A percentile compares a stretch with the other conserved stretches of the same genome.
These are phyloP conservation scores for Emmelina monodactyla DNA, from an alignment of 2,888 invertebrate species.

Conservation along the genomic window DNA sequence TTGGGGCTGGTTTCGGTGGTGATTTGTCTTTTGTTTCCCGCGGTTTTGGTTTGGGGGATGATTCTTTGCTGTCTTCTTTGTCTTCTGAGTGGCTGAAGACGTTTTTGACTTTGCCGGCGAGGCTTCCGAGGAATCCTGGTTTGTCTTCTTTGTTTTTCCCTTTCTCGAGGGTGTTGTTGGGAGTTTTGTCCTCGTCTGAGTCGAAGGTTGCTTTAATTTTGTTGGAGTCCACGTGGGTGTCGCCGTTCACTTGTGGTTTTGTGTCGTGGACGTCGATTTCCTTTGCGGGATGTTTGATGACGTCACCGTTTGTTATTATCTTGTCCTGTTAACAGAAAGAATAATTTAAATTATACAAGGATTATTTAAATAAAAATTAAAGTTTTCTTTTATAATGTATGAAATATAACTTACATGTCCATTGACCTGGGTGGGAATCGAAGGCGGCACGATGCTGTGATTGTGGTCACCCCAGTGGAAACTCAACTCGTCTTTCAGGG, in stretches of 20 bases:
- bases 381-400: no score
- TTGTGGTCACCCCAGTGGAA: slow-evolving; percentile 77
- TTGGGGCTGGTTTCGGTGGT: slow-evolving; percentile 51
- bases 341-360: no score
- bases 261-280: slow-evolving; percentile 26
- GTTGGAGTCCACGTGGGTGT: slow-evolving; percentile 55
- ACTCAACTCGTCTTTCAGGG: slow-evolving; percentile 75
- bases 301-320: slow-evolving; percentile 47
- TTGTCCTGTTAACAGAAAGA: slow-evolving; percentile 30
- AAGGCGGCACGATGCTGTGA: slow-evolving; percentile 65
- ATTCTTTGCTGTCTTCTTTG: slow-evolving; percentile 36
- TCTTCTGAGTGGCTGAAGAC: slow-evolving; percentile 52
- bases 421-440: slow-evolving; percentile 43
- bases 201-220: slow-evolving; percentile 63
- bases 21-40: slow-evolving; percentile 32
- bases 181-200: slow-evolving; percentile 63
- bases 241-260: slow-evolving; percentile 56
- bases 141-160: slow-evolving; percentile 26
- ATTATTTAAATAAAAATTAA: no score
- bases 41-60: slow-evolving; percentile 34
- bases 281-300: slow-evolving; percentile 41
- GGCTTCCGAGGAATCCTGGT: slow-evolving; percentile 45
- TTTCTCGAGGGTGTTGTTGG: slow-evolving; percentile 61
- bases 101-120: slow-evolving; percentile 46
- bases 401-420: slow-evolving; percentile 45